Conservation (phyloP, 2,888 invertebrate genomes). For the Scaptomyza parva region DNA sequence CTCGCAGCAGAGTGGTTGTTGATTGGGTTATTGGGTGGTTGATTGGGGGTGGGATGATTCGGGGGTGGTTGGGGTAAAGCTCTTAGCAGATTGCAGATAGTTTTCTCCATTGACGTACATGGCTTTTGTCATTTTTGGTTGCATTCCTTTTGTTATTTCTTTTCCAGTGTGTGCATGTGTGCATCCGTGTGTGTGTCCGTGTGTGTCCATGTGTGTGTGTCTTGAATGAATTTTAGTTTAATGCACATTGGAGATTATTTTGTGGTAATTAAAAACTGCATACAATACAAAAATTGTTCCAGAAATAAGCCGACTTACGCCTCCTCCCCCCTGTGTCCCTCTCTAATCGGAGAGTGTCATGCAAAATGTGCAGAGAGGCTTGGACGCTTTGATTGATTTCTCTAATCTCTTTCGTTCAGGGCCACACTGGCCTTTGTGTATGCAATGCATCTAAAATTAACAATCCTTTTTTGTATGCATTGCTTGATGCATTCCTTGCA, state of each 20-base stretch:
- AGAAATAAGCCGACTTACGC: not conserved
- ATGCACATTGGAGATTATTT: conserved; percentile 43
- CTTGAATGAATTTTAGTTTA: conserved; percentile 17
- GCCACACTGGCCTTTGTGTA: too few relatives aligned
- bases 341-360: not conserved
- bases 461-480: too few relatives aligned
- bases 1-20: too few relatives aligned
- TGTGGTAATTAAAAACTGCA: conserved; percentile 41
- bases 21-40: conserved; percentile 1
- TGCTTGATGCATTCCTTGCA: too few relatives aligned
- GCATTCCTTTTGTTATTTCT: conserved; percentile 11
- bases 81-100: not conserved
- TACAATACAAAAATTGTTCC: conserved; percentile 30
- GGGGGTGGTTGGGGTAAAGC: conserved; percentile 12
- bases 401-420: too few relatives aligned
- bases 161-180: not conserved
- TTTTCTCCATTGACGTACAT: conserved; percentile 12
- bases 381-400: not conserved
- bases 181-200: too few relatives aligned
- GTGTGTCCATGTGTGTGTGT: too few relatives aligned
- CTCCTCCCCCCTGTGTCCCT: not conserved
- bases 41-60: not conserved
- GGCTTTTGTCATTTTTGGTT: conserved; percentile 14
- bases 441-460: too few relatives aligned
- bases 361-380: too few relatives aligned